phyloP scores from a whole-genome alignment of 2,797 vertebrate species.

The Anisognathus igniventris region DNA sequence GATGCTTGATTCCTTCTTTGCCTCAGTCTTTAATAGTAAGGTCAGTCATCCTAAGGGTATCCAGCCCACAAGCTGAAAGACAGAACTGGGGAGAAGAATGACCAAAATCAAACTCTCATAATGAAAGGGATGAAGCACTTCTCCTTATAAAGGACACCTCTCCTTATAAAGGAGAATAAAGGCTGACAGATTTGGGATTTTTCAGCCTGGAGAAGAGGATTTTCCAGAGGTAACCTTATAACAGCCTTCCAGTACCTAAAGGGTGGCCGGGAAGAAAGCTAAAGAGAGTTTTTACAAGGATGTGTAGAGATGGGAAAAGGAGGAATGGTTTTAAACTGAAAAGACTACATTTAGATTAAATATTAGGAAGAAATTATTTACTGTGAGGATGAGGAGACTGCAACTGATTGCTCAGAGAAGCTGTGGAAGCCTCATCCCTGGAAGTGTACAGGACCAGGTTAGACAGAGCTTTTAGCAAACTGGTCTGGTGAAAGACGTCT shows the following conservation, averaged over 20 bases:
- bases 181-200: neutral
- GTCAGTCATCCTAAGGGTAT: too few relatives aligned
- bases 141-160: neutral
- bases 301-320: neutral
- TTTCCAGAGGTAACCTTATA: rapidly evolving
- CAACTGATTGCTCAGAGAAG: neutral
- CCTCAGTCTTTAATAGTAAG: neutral
- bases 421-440: neutral
- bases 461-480: rapidly evolving
- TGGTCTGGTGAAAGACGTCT: neutral
- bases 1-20: neutral
- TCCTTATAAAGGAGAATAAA: neutral
- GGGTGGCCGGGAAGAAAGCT: neutral
- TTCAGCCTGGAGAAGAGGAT: neutral
- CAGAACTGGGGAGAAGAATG: neutral
- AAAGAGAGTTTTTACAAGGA: neutral
- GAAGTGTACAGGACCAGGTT: neutral
- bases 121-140: neutral
- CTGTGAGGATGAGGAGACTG: neutral
- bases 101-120: neutral
- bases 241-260: neutral
- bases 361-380: neutral
- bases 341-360: neutral
- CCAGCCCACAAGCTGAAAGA: neutral
- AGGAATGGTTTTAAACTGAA: neutral